A percentile compares a stretch with the other conserved stretches of the same genome.
These are phyloP conservation scores for Malacoraja senta DNA, from an alignment of 2,797 vertebrate genomes.

Conservation along the genomic window DNA sequence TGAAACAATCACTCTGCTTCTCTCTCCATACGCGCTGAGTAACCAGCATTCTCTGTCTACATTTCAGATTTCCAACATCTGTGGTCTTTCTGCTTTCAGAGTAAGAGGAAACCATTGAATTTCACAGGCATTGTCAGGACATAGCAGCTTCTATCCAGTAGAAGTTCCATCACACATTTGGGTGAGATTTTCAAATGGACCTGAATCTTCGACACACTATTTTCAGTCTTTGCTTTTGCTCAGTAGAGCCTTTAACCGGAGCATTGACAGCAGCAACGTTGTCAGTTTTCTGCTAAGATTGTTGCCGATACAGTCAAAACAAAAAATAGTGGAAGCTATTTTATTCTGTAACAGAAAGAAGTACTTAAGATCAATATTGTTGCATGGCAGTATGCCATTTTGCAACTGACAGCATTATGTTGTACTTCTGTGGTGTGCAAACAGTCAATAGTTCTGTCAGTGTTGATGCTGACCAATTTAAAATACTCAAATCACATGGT, in stretches of 20 bases:
- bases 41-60: too few species aligned
- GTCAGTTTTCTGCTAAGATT: not conserved
- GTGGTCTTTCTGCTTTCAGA: too few species aligned
- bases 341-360: not conserved
- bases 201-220: not conserved
- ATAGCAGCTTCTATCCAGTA: not conserved
- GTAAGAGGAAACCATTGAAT: not conserved
- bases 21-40: too few species aligned
- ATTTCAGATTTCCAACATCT: too few species aligned
- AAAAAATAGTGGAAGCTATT: not conserved
- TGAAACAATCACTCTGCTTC: too few species aligned
- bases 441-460: constrained; percentile 4
- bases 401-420: not conserved
- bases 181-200: not conserved
- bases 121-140: not conserved
- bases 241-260: not conserved
- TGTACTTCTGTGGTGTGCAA: not conserved
- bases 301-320: not conserved
- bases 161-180: not conserved
- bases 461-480: not conserved
- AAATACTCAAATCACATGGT: not conserved
- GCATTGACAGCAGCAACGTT: not conserved
- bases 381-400: not conserved
- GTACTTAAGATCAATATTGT: not conserved
- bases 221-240: not conserved